Percentiles rank a stretch among this genome's conserved stretches.
phyloP scores from a whole-genome alignment of 2,888 invertebrate species.

The Sialis lutaria region DNA sequence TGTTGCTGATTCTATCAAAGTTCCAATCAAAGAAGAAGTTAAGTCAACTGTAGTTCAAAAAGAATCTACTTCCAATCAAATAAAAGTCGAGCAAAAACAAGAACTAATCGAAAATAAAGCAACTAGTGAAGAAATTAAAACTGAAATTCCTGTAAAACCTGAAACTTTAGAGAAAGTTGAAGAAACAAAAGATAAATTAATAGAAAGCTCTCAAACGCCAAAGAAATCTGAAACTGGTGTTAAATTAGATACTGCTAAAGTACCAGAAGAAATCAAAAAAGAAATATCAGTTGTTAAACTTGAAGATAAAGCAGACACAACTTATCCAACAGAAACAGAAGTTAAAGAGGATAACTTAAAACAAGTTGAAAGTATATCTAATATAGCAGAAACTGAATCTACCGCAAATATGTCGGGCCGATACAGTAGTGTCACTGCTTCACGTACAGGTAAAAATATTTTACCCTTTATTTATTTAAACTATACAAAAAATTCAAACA shows the following conservation, averaged over 20 bases:
- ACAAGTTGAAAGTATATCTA: too few relatives aligned
- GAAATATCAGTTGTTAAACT: constrained; percentile 1
- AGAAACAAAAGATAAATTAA: constrained; percentile 10
- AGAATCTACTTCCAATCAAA: constrained; percentile 6
- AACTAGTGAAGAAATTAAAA: neutral
- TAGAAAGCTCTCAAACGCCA: constrained; percentile 1
- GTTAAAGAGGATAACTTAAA: too few relatives aligned
- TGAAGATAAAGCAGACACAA: too few relatives aligned
- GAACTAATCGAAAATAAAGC: neutral
- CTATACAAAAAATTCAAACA: neutral
- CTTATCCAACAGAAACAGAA: too few relatives aligned
- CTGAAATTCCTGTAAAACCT: constrained; percentile 6
- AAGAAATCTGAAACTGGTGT: constrained; percentile 3
- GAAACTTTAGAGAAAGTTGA: constrained; percentile 15
- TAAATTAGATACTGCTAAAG: constrained; percentile 7
- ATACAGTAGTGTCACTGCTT: constrained; percentile 12
- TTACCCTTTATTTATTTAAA: neutral
- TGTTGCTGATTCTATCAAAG: constrained; percentile 6
- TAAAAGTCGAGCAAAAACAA: neutral
- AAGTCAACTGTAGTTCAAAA: constrained; percentile 8
- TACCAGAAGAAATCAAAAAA: constrained; percentile 6
- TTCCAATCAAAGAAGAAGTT: constrained; percentile 9
- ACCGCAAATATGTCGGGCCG: constrained; percentile 21
- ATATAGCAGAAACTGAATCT: neutral
- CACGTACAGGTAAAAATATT: constrained; percentile 7